Base-by-base conservation (phyloP, 1,140 invertebrate genomes). In the Antheraea pernyi region DNA sequence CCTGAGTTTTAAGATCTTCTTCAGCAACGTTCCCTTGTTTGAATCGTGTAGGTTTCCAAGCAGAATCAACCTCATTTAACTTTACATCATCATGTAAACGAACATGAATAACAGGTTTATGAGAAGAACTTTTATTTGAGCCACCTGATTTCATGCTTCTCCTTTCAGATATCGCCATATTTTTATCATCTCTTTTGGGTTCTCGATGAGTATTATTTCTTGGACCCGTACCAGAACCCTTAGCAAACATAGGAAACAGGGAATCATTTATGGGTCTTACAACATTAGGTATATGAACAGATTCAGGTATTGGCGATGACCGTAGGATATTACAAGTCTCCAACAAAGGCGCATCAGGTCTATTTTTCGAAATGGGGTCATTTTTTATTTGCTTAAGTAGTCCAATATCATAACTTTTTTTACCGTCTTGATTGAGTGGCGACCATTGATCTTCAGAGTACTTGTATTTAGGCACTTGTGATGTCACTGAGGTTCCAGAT, bases 11-110 rank as follows among this genome's bases (percentile, higher is more conserved):
- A 11, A 90, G 85, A 53, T 96, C 94, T 7, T 96, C 95, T 61
- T 96, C 95, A 65, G 85, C 89, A 5, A 92, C 72, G 42, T 73
- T 82, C 19, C 93, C 92, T 59, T 80, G 86, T 69, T 90, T 82
- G 39, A 90, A 83, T 48, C 94, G 88, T 0, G 94, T 87, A 0
- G 98, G 98, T 84, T 96, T 97, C 98, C 98, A 99, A 0, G 98
- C 98, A 91, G 98, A 98, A 77, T 98, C 96, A 19, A 95, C 94
- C 81, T 97, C 96, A 81, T 97, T 96, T 0, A 99, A 88, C 85
- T 97, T 97, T 0, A 98, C 96, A 73, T 98, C 96, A 80, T 97
- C 95, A 64, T 95, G 93, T 3, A 97, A 81, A 0, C 96, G 96
- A 0, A 98, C 90, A 79, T 95, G 94, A 74, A 96, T 96, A 71